Base-by-base conservation (phyloP, 2,113 vertebrate genomes). In the Taurulus bubalis region DNA sequence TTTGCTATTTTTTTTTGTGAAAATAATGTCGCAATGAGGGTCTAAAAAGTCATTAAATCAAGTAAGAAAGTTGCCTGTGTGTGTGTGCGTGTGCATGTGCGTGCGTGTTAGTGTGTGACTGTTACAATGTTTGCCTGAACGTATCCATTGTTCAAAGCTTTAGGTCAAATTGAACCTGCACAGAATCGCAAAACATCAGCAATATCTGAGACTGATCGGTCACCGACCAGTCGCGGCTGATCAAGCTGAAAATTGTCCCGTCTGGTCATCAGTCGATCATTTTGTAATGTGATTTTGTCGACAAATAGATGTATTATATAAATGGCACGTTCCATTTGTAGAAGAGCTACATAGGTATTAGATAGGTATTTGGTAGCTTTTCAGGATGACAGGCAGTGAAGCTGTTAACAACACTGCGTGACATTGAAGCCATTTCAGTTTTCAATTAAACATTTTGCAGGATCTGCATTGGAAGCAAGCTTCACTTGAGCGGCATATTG, bases 381-480 rank as follows among this genome's bases (percentile, higher is more conserved):
- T 90, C 88, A 84, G 26, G 11, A 73, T 91, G 88, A 93, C 36
- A 28, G 83, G 68, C 76, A 80, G 83, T 86, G 63, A 89, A 89
- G 80, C 82, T 7, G 2, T 87, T 80, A 82, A 89, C 80, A 83
- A 86, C 83, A 85, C 58, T 16, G 34, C 34, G 68, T 88, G 82
- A 91, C 89, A 90, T 84, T 79, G 58, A 71, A 89, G 70, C 73
- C 81, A 66, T 87, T 88, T 89, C 80, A 87, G 38, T 88, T 86
- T 89, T 92, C 76, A 90, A 85, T 87, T 84, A 85, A 87, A 83
- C 77, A 75, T 92, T 82, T 90, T 90, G 87, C 75, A 86, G 79
- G 60, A 66, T 85, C 59, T 60, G 85, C 75, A 59, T 80, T 62
- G 38, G 73, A 91, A 83, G 80, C 74, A 36, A 71, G 62, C 38